Evolutionary conservation across 2,113 vertebrate species (phyloP), one percentile per base, ranked within the genome.

Genomic region (Prietella phreatophila): DNA sequence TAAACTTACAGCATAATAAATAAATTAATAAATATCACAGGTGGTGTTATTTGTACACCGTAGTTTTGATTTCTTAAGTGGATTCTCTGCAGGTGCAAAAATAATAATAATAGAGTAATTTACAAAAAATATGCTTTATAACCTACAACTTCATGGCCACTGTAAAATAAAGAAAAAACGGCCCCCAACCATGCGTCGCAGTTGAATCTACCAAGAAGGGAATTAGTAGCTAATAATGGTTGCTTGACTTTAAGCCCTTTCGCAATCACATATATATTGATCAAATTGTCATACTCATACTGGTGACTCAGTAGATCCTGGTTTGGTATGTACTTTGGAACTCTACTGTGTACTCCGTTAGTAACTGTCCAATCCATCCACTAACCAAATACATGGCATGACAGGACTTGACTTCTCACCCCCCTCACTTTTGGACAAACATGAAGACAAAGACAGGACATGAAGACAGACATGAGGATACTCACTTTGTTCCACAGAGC

Each of bases 401-500:
- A 25, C 71, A 76, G 22, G 3, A 0, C 69, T 42, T 42, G 36
- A 10, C 33, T 69, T 33, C 65, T 17, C 65, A 13, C 27, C 11
- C 50, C 27, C 56, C 56, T 27, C 2, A 65, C 27, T 47, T 10
- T 4, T 73, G n/a, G 20, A 67, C 30, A 36, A n/a, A 82, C 39
- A 33, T 5, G 82, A 15, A 33, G 33, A 83, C 8, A 82, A 65
- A 81, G 30, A 36, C 78, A 73, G 2, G 17, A 73, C 33, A 39
- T 42, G 1, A 78, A 82, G 5, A 76, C 22, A 30, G 69, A 81
- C 58, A 53, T n/a, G 82, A 20, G 65, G 60, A 82, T 5, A 86
- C 90, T 90, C 84, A 95, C 94, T 93, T 95, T 95, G 76, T 94
- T 93, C 95, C 95, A 95, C 0, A 95, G 92, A 0, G 90, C 13